These are phyloP conservation scores for Drosophila helvetica DNA, from an alignment of 2,888 invertebrate genomes.

Conservation along the genomic window DNA sequence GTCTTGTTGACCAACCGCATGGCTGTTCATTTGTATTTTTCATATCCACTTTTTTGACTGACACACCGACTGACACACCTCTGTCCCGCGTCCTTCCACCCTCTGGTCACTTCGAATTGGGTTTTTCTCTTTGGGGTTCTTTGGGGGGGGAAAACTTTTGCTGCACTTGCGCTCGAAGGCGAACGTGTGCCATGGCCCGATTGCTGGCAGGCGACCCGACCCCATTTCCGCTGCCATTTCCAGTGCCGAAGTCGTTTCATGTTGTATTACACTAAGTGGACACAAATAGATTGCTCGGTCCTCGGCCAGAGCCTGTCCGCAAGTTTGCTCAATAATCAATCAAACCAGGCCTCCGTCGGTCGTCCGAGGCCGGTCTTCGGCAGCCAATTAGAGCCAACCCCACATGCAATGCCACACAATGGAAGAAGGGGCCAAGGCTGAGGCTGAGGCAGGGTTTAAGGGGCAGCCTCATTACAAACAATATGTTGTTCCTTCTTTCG, in stretches of 20 bases:
- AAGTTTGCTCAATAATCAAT: slow-evolving; percentile 84
- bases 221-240: slow-evolving; percentile 15
- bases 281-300: slow-evolving; percentile 81
- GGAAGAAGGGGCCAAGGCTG: slow-evolving; percentile 30
- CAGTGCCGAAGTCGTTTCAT: slow-evolving; percentile 38
- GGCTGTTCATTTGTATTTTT: slow-evolving; percentile 75
- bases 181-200: slow-evolving; percentile 31
- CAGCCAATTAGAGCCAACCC: slow-evolving; percentile 56
- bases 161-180: slow-evolving; percentile 18
- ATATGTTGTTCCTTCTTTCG: slow-evolving; percentile 36
- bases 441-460: slow-evolving; percentile 5
- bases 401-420: slow-evolving; percentile 57
- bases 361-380: slow-evolving; percentile 8
- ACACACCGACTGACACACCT: slow-evolving; percentile 29
- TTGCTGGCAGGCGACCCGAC: neutral
- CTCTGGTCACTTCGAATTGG: slow-evolving; percentile 77
- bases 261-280: slow-evolving; percentile 81
- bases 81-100: slow-evolving; percentile 31
- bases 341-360: slow-evolving; percentile 63
- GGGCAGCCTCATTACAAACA: slow-evolving; percentile 54
- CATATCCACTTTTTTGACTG: slow-evolving; percentile 59
- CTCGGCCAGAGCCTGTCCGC: slow-evolving; percentile 82
- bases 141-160: slow-evolving; percentile 51
- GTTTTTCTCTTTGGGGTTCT: slow-evolving; percentile 51
- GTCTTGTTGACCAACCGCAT: slow-evolving; percentile 79